phyloP scores from a whole-genome alignment of 1,140 invertebrate genomes.

The Drosophila pandora region DNA sequence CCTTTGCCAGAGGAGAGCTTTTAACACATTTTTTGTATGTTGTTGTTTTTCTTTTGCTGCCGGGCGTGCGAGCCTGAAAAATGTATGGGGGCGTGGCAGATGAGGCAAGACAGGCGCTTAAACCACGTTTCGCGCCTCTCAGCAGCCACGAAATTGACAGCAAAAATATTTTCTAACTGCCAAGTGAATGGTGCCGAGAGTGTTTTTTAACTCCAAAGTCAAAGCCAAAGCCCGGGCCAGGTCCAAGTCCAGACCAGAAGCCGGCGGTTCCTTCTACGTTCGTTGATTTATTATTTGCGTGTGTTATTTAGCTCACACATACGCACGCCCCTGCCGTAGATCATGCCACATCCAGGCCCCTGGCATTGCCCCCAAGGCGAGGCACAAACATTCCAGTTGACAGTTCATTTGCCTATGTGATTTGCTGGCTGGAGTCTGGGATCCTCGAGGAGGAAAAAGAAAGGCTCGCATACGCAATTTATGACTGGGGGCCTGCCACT shows the following conservation, averaged over 20 bases:
- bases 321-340: slow-evolving; percentile 61
- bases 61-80: slow-evolving; percentile 36
- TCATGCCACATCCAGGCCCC: slow-evolving; percentile 36
- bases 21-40: slow-evolving; percentile 7
- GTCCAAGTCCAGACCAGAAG: slow-evolving; percentile 23
- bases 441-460: slow-evolving; percentile 7
- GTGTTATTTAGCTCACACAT: slow-evolving; percentile 73
- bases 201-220: background rate
- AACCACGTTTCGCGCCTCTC: slow-evolving; percentile 42
- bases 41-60: background rate
- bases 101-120: slow-evolving; percentile 37
- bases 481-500: slow-evolving; percentile 47
- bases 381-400: slow-evolving; percentile 72
- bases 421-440: slow-evolving; percentile 43
- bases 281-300: slow-evolving; percentile 74
- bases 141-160: slow-evolving; percentile 57
- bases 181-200: slow-evolving; percentile 5
- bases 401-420: slow-evolving; percentile 77
- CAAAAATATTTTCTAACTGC: slow-evolving; percentile 68
- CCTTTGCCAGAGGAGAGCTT: slow-evolving; percentile 4
- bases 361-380: slow-evolving; percentile 14
- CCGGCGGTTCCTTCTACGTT: slow-evolving; percentile 12
- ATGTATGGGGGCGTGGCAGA: slow-evolving; percentile 72
- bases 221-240: background rate
- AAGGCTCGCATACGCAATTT: slow-evolving; percentile 58